These are phyloP conservation scores for Drosophila melanica DNA, from an alignment of 1,140 invertebrate species.

Conservation along the genomic window DNA sequence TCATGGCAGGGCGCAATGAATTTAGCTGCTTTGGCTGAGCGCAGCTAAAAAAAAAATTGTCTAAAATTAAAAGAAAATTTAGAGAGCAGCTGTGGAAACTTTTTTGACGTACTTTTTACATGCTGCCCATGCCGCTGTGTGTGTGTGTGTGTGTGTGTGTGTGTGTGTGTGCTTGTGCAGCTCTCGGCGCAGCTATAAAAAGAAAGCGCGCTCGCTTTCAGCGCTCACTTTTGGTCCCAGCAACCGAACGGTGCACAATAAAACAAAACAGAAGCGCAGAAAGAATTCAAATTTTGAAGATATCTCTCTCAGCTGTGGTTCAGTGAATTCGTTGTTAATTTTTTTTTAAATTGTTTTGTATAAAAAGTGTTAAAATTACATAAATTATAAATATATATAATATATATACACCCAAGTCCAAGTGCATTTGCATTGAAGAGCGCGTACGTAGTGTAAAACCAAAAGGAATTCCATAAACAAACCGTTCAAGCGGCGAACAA, in stretches of 20 bases:
- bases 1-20: slow-evolving; percentile 28
- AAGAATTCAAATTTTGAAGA: too few species aligned
- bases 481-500: slow-evolving; percentile 1
- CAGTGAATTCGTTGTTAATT: slow-evolving; percentile 21
- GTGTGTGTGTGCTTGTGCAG: slow-evolving; percentile 10
- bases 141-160: slow-evolving; percentile 23
- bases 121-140: slow-evolving; percentile 15
- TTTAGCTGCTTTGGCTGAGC: slow-evolving; percentile 23
- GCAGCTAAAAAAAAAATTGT: slow-evolving; percentile 19
- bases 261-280: slow-evolving; percentile 14
- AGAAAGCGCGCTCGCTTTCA: slow-evolving; percentile 71
- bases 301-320: slow-evolving; percentile 7
- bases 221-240: slow-evolving; percentile 78
- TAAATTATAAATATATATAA: neutral
- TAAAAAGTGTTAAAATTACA: slow-evolving; percentile 7
- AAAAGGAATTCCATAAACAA: slow-evolving; percentile 40
- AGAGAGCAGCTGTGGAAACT: slow-evolving; percentile 37
- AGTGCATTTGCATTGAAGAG: slow-evolving; percentile 51
- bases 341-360: slow-evolving; percentile 21
- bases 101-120: slow-evolving; percentile 33
- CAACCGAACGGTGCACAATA: slow-evolving; percentile 70
- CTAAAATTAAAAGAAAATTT: slow-evolving; percentile 68
- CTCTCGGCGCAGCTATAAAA: slow-evolving; percentile 66
- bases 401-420: slow-evolving; percentile 32
- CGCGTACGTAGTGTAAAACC: slow-evolving; percentile 33